phyloP scores from a whole-genome alignment of 1,140 invertebrate species.

The Holotrichia oblita region DNA sequence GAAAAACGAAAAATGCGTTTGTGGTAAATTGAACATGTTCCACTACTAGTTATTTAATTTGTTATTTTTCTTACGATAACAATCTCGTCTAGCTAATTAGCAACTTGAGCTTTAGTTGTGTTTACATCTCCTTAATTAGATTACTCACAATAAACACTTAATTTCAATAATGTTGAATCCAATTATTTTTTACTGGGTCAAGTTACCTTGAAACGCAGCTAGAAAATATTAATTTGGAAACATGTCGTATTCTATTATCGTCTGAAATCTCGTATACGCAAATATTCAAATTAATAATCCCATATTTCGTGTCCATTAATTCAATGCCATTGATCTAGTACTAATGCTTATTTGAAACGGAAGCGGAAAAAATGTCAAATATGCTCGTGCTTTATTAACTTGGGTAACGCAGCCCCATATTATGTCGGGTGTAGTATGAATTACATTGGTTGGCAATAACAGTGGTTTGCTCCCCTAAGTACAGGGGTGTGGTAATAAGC shows the following conservation, averaged over 20 bases:
- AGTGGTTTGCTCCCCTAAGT: background rate
- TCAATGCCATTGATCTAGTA: background rate
- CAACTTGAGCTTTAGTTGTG: background rate
- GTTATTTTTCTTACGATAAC: background rate
- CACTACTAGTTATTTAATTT: background rate
- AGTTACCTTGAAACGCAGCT: no score
- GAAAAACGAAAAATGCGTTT: background rate
- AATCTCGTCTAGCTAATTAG: background rate
- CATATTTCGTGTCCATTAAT: conserved; percentile 13
- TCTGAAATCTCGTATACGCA: background rate
- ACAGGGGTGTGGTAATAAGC: background rate
- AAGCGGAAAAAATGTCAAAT: conserved; percentile 12
- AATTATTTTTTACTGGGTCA: no score
- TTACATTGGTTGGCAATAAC: background rate
- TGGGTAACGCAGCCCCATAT: background rate
- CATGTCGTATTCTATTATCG: background rate
- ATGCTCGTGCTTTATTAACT: conserved; percentile 8
- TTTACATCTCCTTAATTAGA: background rate
- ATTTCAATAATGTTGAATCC: no score
- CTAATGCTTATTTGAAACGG: conserved; percentile 28
- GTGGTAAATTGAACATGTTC: background rate
- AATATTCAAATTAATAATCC: background rate
- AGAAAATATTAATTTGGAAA: background rate
- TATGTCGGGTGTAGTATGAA: background rate
- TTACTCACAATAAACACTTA: no score